Percentiles rank a stretch among this genome's conserved stretches.
Evolutionary conservation across 2,797 vertebrate species (phyloP).

Genomic region (Tangara arthus): DNA sequence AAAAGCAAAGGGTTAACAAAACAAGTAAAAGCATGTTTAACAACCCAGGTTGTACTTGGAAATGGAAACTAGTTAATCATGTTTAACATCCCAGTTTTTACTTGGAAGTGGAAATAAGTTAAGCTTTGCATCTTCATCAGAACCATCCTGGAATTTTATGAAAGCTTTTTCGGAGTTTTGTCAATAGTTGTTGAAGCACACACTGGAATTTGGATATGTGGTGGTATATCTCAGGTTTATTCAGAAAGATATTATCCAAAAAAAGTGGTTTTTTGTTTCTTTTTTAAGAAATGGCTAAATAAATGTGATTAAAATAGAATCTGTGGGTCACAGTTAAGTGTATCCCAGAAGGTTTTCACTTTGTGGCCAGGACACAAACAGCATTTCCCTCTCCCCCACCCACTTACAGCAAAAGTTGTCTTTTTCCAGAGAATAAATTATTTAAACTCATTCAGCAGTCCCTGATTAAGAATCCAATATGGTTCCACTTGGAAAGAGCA

Average conservation of each 20-base stretch:
- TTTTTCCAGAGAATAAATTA: background rate
- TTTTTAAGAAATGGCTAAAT: background rate
- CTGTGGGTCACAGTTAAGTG: background rate
- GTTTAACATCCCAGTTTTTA: conserved; percentile 26
- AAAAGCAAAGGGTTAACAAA: background rate
- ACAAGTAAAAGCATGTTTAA: background rate
- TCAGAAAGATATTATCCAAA: background rate
- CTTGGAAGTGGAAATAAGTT: conserved; percentile 51
- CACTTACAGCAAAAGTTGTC: background rate
- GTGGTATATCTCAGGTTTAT: too few relatives aligned
- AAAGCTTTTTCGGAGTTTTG: background rate
- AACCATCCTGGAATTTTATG: background rate
- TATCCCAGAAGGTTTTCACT: background rate
- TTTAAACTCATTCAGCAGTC: background rate
- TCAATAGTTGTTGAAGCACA: background rate
- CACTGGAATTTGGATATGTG: accelerated
- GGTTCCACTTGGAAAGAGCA: background rate
- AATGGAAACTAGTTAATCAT: background rate
- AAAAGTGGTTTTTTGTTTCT: background rate
- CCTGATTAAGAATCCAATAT: background rate
- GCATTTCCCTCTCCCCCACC: background rate
- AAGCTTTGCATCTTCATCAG: background rate
- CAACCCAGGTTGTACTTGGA: background rate
- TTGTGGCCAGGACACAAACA: background rate
- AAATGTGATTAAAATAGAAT: background rate